Evolutionary conservation across 2,797 vertebrate species (phyloP).

Genomic region (Melanogrammus aeglefinus): DNA sequence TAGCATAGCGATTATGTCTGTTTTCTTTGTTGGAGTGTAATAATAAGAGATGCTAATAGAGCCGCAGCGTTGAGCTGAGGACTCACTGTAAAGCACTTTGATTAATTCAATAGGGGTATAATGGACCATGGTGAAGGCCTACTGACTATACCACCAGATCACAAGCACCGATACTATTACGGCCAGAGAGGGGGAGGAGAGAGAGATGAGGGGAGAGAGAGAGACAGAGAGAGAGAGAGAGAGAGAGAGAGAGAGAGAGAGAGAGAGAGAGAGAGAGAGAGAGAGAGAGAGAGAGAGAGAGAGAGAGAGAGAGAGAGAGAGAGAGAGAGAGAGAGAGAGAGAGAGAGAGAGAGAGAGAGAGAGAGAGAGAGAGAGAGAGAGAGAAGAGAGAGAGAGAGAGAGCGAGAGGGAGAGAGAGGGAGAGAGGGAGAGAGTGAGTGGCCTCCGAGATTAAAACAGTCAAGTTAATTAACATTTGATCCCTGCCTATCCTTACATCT

Average conservation of each 20-base stretch:
- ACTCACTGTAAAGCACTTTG: conserved; percentile 43
- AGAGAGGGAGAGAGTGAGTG: conserved; percentile 44
- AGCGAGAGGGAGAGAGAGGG: no score
- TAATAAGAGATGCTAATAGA: conserved; percentile 37
- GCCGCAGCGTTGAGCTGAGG: conserved; percentile 35
- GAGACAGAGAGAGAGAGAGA: conserved; percentile 2
- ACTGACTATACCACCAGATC: conserved; percentile 47
- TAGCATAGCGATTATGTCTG: conserved; percentile 2
- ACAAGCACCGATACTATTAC: conserved; percentile 56
- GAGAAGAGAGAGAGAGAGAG: neutral
- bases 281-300: conserved; percentile 28
- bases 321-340: no score
- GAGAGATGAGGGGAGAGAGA: neutral
- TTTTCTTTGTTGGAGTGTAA: conserved; percentile 33
- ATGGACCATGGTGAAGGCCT: conserved; percentile 38
- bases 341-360: conserved; percentile 27
- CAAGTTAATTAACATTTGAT: conserved; percentile 75
- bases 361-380: conserved; percentile 45
- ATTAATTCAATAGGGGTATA: conserved; percentile 62
- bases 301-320: conserved; percentile 21
- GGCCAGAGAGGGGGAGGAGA: conserved; percentile 4
- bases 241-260: neutral
- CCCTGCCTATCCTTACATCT: conserved; percentile 57
- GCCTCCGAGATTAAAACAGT: conserved; percentile 70
- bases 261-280: conserved; percentile 37